Percentiles rank a stretch among this genome's conserved stretches.
Evolutionary conservation across 2,797 vertebrate genomes (phyloP).

Genomic region (Chelon auratus): DNA sequence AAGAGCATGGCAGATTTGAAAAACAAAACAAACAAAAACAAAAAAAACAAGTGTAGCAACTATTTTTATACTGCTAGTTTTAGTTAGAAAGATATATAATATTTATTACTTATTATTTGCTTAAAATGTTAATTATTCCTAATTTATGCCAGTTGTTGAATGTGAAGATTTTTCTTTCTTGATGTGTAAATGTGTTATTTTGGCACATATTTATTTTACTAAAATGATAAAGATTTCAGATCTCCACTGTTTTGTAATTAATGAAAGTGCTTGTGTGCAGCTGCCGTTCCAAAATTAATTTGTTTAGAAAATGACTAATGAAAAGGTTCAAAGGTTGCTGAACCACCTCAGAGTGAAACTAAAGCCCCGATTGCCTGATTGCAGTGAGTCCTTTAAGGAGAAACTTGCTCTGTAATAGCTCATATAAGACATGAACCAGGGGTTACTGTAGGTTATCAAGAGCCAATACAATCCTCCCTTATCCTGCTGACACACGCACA

Average conservation of each 20-base stretch:
- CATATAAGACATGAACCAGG: not conserved
- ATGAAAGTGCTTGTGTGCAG: constrained; percentile 30
- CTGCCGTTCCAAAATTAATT: constrained; percentile 17
- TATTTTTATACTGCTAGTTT: constrained; percentile 83
- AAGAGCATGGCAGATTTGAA: constrained; percentile 59
- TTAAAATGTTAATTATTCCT: constrained; percentile 43
- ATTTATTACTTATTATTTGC: constrained; percentile 61
- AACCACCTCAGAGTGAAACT: constrained; percentile 47
- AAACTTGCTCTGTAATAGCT: constrained; percentile 6
- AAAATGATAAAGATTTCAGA: constrained; percentile 32
- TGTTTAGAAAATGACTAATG: constrained; percentile 25
- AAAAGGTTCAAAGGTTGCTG: not conserved
- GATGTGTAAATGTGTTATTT: constrained; percentile 26
- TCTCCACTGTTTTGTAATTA: constrained; percentile 28
- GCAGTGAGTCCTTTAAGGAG: constrained; percentile 29
- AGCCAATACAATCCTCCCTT: constrained; percentile 20
- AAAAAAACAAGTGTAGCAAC: constrained; percentile 74
- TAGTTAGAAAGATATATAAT: constrained; percentile 56
- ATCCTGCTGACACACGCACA: constrained; percentile 15
- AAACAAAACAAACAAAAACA: constrained; percentile 27
- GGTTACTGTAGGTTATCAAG: constrained; percentile 70
- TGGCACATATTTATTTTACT: constrained; percentile 14
- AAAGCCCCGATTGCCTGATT: constrained; percentile 36
- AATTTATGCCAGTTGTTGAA: constrained; percentile 45
- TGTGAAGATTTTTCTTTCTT: constrained; percentile 55